These are phyloP conservation scores for Sesamia nonagrioides DNA, from an alignment of 1,140 invertebrate genomes.

Conservation along the genomic window DNA sequence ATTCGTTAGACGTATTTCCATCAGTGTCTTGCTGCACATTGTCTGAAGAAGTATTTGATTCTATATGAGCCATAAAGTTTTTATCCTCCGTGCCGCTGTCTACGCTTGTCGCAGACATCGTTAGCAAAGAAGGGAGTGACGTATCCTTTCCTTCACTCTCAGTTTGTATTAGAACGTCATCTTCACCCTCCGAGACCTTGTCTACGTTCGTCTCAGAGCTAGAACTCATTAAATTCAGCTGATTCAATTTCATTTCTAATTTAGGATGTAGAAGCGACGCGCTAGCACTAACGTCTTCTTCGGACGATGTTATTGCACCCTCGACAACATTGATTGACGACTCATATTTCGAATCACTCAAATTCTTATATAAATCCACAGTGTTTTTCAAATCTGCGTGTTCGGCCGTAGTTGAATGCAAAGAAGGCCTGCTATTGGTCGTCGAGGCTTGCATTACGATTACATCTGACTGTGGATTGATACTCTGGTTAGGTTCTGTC, in stretches of 20 bases:
- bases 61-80: constrained; percentile 5
- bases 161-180: background rate
- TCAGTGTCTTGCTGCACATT: constrained; percentile 1
- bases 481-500: background rate
- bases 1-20: constrained; percentile 51
- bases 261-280: constrained; percentile 2
- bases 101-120: constrained; percentile 66
- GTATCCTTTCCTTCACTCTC: constrained; percentile 3
- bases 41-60: background rate
- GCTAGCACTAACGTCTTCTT: background rate
- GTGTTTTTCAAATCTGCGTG: constrained; percentile 27
- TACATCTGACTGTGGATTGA: constrained; percentile 48
- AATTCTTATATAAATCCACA: background rate
- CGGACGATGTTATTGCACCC: background rate
- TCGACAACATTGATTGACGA: background rate
- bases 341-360: background rate
- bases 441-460: constrained; percentile 63
- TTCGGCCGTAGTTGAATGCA: constrained; percentile 15
- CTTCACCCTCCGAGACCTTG: background rate
- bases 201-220: background rate
- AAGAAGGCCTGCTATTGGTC: constrained; percentile 29
- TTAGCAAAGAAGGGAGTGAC: constrained; percentile 31
- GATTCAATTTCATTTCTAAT: background rate
- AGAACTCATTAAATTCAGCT: background rate
- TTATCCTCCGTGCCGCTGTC: constrained; percentile 48